These are phyloP conservation scores for Eurypyga helias DNA, from an alignment of 2,113 vertebrate genomes.

Conservation along the genomic window DNA sequence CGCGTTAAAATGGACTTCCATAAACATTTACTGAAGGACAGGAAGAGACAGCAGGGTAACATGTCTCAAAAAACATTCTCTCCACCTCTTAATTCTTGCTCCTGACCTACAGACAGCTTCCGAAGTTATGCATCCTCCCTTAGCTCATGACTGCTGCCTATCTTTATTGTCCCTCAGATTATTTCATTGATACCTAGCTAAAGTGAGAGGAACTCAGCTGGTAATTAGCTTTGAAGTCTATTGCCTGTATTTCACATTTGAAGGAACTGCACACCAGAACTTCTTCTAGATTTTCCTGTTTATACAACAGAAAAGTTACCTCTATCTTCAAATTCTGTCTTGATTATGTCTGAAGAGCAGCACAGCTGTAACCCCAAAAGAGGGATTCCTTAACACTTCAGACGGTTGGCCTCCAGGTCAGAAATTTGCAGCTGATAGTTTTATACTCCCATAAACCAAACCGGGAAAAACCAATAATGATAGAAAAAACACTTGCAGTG, in stretches of 20 bases:
- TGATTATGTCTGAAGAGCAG: background rate
- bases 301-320: background rate
- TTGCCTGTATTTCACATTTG: background rate
- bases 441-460: background rate
- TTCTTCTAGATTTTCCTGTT: background rate
- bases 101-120: background rate
- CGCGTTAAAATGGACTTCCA: background rate
- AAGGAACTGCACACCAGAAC: background rate
- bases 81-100: background rate
- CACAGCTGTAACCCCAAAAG: background rate
- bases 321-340: background rate
- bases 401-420: background rate
- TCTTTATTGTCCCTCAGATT: background rate
- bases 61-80: background rate
- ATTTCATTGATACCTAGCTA: background rate
- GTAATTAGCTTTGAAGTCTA: background rate
- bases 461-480: background rate
- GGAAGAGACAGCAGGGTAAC: background rate
- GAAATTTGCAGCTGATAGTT: background rate
- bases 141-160: background rate
- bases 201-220: background rate
- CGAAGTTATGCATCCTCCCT: background rate
- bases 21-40: background rate
- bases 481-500: background rate
- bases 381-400: background rate